Evolutionary conservation across 2,888 invertebrate genomes (phyloP).

Genomic region (Amphiduros pacificus): DNA sequence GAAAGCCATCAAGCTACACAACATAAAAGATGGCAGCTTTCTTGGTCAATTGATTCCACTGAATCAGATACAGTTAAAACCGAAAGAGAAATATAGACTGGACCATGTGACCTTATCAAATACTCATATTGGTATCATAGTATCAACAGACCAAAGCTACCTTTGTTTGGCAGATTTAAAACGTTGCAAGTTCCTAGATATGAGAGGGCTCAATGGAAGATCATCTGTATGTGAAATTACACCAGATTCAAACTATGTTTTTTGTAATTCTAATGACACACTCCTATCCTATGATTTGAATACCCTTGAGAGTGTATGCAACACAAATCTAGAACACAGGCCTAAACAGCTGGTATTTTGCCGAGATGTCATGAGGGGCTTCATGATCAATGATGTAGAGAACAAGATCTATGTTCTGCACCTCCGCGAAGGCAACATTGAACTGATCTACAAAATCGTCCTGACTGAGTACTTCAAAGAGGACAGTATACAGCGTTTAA

Average conservation of each 20-base stretch:
- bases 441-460: conserved; percentile 49
- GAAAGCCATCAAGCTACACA: conserved; percentile 54
- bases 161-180: conserved; percentile 50
- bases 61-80: conserved; percentile 47
- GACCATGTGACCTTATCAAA: conserved; percentile 41
- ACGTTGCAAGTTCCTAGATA: conserved; percentile 37
- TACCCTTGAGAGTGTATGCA: conserved; percentile 41
- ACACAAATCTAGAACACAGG: conserved; percentile 37
- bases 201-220: conserved; percentile 41
- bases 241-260: conserved; percentile 46
- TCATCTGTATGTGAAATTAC: conserved; percentile 45
- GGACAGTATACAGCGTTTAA: conserved; percentile 28
- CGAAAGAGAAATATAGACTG: conserved; percentile 48
- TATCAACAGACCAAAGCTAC: conserved; percentile 49
- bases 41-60: conserved; percentile 54
- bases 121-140: conserved; percentile 44
- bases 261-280: conserved; percentile 48
- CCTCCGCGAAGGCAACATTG: conserved; percentile 41
- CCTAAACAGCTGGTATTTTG: conserved; percentile 45
- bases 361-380: conserved; percentile 42
- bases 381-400: conserved; percentile 40
- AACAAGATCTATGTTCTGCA: conserved; percentile 46
- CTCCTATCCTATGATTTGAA: conserved; percentile 47
- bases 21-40: conserved; percentile 44
- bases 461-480: conserved; percentile 34